These are phyloP conservation scores for Asbolus verrucosus DNA, from an alignment of 1,140 invertebrate genomes.

Conservation along the genomic window DNA sequence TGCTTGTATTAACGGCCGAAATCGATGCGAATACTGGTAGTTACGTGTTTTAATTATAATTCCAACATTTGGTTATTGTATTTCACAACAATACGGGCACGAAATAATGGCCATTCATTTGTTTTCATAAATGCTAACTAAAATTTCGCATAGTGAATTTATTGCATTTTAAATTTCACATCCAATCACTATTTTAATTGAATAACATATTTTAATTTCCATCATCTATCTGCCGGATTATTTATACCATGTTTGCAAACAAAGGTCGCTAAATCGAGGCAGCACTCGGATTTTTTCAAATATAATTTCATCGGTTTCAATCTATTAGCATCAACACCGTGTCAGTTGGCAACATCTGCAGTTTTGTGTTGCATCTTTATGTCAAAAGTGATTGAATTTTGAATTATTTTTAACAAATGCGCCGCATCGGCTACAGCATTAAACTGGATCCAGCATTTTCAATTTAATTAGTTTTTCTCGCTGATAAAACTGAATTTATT, in stretches of 20 bases:
- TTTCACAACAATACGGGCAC: conserved; percentile 44
- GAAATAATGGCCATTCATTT: conserved; percentile 50
- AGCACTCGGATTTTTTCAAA: too few species aligned
- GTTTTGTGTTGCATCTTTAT: too few species aligned
- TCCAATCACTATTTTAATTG: conserved; percentile 26
- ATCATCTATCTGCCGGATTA: conserved; percentile 15
- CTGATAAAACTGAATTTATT: conserved; percentile 32
- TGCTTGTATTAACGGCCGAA: conserved; percentile 43
- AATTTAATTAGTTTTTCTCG: conserved; percentile 24
- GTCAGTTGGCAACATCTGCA: too few species aligned
- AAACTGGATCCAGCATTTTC: conserved; percentile 6
- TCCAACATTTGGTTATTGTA: conserved; percentile 45
- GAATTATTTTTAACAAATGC: too few species aligned
- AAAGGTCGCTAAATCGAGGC: too few species aligned
- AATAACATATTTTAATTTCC: conserved; percentile 37
- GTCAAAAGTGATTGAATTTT: too few species aligned
- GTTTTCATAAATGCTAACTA: conserved; percentile 46
- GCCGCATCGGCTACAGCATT: not conserved
- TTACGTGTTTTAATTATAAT: conserved; percentile 52
- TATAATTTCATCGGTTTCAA: too few species aligned
- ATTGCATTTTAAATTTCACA: conserved; percentile 34
- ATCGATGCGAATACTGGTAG: conserved; percentile 40
- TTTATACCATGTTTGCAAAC: too few species aligned
- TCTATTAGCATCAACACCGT: too few species aligned
- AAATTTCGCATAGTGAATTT: conserved; percentile 21